Evolutionary conservation across 2,113 vertebrate species (phyloP).

Genomic region (Halcyon malimbica): DNA sequence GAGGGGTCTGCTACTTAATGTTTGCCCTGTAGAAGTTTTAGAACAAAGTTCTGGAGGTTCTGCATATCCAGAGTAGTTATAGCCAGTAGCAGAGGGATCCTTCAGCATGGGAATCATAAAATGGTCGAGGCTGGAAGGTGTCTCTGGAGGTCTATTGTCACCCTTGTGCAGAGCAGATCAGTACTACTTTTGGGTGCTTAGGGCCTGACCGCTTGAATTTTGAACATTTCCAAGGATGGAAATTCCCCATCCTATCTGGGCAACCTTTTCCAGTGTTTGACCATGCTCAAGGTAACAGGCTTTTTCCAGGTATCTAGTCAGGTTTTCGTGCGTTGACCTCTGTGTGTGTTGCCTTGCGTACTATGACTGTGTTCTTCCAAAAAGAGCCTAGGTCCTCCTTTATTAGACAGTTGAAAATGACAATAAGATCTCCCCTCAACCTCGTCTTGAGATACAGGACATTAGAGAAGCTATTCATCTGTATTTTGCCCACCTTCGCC

Average conservation of each 20-base stretch:
- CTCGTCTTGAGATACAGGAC: not conserved
- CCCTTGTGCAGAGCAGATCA: not conserved
- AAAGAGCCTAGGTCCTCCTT: not conserved
- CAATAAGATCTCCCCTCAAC: no score
- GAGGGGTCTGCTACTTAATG: not conserved
- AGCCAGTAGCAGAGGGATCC: not conserved
- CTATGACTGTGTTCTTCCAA: not conserved
- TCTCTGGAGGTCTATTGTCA: not conserved
- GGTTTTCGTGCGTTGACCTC: not conserved
- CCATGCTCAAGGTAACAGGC: fast-evolving
- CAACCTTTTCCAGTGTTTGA: not conserved
- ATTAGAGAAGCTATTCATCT: not conserved
- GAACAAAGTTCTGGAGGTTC: not conserved
- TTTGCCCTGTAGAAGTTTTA: not conserved
- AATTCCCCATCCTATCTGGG: not conserved
- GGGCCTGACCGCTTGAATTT: not conserved
- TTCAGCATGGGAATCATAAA: not conserved
- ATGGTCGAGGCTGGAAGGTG: not conserved
- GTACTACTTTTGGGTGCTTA: not conserved
- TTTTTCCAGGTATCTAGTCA: not conserved
- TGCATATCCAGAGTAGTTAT: not conserved
- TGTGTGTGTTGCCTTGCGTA: not conserved
- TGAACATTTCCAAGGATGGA: not conserved
- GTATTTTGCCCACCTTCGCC: fast-evolving
- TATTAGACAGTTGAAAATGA: not conserved